phyloP scores from a whole-genome alignment of 2,888 invertebrate genomes.

The Syrphus vitripennis region DNA sequence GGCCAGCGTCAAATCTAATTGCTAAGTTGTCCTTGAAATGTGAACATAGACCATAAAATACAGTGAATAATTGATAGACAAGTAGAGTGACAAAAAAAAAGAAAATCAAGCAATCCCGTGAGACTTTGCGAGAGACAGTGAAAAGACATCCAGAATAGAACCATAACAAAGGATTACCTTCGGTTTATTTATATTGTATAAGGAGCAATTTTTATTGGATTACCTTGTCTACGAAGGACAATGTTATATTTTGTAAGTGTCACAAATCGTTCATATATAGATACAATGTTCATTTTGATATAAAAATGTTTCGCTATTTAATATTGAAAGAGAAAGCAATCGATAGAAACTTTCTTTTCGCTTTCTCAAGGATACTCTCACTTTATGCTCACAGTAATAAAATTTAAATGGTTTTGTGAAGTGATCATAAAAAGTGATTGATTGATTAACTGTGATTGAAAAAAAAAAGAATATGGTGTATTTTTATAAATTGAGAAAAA shows the following conservation, averaged over 20 bases:
- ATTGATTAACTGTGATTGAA: background rate
- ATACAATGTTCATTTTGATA: background rate
- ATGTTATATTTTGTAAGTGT: conserved; percentile 63
- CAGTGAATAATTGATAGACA: conserved; percentile 22
- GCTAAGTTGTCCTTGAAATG: conserved; percentile 80
- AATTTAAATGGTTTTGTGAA: background rate
- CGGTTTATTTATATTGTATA: background rate
- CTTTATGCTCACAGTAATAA: background rate
- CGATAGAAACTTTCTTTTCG: conserved; percentile 29
- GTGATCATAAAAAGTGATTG: background rate
- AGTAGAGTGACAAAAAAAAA: conserved; percentile 7
- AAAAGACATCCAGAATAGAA: background rate
- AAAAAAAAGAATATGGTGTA: no score
- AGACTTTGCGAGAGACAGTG: background rate
- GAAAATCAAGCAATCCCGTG: background rate
- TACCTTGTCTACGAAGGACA: background rate
- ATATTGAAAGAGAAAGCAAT: conserved; percentile 31
- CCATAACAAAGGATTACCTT: background rate
- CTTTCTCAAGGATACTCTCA: conserved; percentile 54
- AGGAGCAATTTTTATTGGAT: background rate
- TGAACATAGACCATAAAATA: conserved; percentile 35
- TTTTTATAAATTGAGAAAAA: no score
- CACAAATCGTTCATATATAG: background rate
- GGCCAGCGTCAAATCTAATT: conserved; percentile 77
- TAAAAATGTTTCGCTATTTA: background rate